Percentiles rank a stretch among this genome's conserved stretches.
These are phyloP conservation scores for Brachylomia viminalis DNA, from an alignment of 2,888 invertebrate genomes.

Conservation along the genomic window DNA sequence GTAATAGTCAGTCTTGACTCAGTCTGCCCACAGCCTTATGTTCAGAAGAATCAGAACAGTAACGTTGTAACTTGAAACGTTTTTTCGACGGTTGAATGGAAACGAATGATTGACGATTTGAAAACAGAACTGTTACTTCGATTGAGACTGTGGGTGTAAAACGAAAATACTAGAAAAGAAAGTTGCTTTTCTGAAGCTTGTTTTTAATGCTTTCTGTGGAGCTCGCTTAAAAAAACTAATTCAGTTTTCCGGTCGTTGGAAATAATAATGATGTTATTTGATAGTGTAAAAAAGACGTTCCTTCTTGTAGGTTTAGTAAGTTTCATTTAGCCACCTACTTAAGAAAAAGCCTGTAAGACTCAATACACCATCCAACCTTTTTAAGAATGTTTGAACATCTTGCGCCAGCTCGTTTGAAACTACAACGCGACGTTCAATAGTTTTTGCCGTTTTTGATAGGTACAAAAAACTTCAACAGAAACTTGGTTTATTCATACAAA, in stretches of 20 bases:
- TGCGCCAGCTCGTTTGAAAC: not conserved
- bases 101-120: conserved; percentile 59
- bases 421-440: not conserved
- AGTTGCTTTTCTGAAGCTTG: not conserved
- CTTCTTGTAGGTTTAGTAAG: not conserved
- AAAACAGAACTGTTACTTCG: conserved; percentile 35
- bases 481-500: not conserved
- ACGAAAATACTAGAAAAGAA: not conserved
- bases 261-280: not conserved
- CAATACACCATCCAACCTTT: not conserved
- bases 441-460: not conserved
- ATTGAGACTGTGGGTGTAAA: not conserved
- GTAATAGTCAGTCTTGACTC: not conserved
- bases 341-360: not conserved
- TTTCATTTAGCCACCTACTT: not conserved
- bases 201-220: not conserved
- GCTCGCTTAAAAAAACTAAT: not conserved
- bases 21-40: not conserved
- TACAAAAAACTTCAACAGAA: not conserved
- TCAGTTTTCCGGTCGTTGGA: not conserved
- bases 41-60: conserved; percentile 48
- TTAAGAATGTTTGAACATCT: not conserved
- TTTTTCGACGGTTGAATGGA: conserved; percentile 57
- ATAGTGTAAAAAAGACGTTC: not conserved
- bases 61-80: conserved; percentile 41